These are phyloP conservation scores for Mola mola DNA, from an alignment of 2,113 vertebrate genomes.

Conservation along the genomic window DNA sequence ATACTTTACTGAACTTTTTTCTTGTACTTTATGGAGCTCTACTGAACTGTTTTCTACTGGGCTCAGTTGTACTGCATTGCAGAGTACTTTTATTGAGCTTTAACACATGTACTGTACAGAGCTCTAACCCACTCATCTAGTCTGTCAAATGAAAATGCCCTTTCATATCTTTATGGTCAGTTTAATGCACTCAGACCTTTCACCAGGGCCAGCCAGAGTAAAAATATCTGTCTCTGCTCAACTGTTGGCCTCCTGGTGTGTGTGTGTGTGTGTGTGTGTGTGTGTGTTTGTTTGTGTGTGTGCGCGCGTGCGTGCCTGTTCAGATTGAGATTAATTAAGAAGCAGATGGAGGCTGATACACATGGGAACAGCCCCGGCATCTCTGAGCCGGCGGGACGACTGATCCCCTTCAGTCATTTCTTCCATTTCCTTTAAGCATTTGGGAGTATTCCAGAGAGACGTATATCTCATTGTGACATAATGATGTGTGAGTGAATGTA, in stretches of 20 bases:
- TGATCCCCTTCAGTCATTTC: slow-evolving; percentile 43
- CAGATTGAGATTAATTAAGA: slow-evolving; percentile 41
- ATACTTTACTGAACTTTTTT: not conserved
- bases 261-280: slow-evolving; percentile 8
- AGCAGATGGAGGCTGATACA: slow-evolving; percentile 40
- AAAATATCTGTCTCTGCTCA: slow-evolving; percentile 35
- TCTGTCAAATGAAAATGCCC: too few relatives aligned
- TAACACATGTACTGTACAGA: not conserved
- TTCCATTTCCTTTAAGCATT: slow-evolving; percentile 49
- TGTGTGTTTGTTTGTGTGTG: not conserved
- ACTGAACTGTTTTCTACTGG: not conserved
- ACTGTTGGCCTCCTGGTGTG: slow-evolving; percentile 23
- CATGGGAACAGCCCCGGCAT: slow-evolving; percentile 41
- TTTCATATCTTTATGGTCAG: slow-evolving; percentile 11
- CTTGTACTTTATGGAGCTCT: not conserved
- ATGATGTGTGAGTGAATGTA: slow-evolving; percentile 40
- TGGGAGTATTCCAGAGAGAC: slow-evolving; percentile 54
- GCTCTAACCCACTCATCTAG: too few relatives aligned
- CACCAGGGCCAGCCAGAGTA: slow-evolving; percentile 16
- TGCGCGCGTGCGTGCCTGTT: not conserved
- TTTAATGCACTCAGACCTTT: slow-evolving; percentile 41
- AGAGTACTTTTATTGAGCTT: not conserved
- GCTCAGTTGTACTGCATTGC: not conserved
- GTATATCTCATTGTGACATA: slow-evolving; percentile 24
- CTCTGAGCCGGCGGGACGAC: slow-evolving; percentile 38